phyloP scores from a whole-genome alignment of 2,113 vertebrate genomes.

The Microcebus jonahi region DNA sequence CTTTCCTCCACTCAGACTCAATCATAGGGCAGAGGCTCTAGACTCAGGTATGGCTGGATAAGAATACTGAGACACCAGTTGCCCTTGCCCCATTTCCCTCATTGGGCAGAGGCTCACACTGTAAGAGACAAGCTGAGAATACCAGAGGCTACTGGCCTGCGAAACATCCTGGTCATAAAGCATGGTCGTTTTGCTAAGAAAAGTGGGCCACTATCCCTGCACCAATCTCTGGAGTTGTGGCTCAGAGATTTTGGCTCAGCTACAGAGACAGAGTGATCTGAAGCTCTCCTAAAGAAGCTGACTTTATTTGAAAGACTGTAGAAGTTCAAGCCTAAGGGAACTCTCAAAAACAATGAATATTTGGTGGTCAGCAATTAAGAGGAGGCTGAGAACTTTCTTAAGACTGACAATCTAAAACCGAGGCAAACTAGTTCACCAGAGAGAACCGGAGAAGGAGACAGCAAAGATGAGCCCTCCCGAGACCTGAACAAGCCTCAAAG shows the following conservation, averaged over 20 bases:
- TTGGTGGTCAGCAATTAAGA: slow-evolving; percentile 5
- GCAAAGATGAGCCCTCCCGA: not conserved
- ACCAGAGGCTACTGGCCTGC: not conserved
- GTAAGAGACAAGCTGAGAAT: not conserved
- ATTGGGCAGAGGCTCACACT: not conserved
- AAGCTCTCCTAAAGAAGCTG: not conserved
- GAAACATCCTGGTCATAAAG: not conserved
- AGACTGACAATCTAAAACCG: not conserved
- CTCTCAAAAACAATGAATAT: not conserved
- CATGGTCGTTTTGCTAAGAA: not conserved
- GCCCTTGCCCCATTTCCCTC: not conserved
- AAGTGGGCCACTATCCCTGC: not conserved
- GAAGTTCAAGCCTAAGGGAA: not conserved
- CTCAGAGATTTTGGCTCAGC: not conserved
- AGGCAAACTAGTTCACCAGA: not conserved
- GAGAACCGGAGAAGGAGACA: not conserved
- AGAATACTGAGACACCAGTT: not conserved
- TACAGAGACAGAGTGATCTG: not conserved
- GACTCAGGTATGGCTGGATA: not conserved
- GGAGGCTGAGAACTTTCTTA: not conserved
- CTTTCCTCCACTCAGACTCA: not conserved
- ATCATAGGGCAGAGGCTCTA: not conserved
- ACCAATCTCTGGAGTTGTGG: not conserved
- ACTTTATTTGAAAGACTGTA: not conserved
- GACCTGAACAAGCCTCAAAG: not conserved